Evolutionary conservation across 2,797 vertebrate species (phyloP), one percentile per base, ranked within the genome.

Genomic region (Heliangelus exortis): DNA sequence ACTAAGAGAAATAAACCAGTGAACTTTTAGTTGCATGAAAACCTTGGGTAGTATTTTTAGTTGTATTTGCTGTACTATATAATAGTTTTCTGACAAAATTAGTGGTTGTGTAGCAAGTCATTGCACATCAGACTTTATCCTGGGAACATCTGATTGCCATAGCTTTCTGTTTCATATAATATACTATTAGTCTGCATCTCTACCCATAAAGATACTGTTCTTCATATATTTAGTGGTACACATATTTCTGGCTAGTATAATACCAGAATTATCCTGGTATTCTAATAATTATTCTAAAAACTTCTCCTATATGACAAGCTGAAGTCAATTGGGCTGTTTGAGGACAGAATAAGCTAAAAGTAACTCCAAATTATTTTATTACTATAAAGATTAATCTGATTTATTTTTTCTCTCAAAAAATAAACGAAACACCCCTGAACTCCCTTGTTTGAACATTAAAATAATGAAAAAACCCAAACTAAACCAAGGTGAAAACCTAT

Each of bases 1-100:
- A 57, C 75, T 95, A 84, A 96, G 73, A 96, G 85, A 94, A 97
- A 95, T 96, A 97, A 97, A 96, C 48, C 66, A 84, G 55, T 91
- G 76, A 82, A 75, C 67, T 71, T 92, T 57, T 91, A 95, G 92
- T 84, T 94, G 82, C 92, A 91, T 92, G 67, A 92, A 81, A 76
- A 90, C 41, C 54, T 83, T 84, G 79, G 33, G 12, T 88, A 78
- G 43, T 85, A 83, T 76, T 91, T 94, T 92, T 23, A 50, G 7
- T 89, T 89, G 54, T 80, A 61, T 83, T 85, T 87, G 36, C 55
- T 63, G 39, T 65, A 34, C 55, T 87, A 55, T 83, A 59, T 66
- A 71, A 39, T 33, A 7, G 7, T 57, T 73, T 41, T 69, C 18
- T 87, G 66, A 63, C 43, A 80, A 57, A 65, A 62, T 19, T n/a